These are phyloP conservation scores for Lipotes vexillifer DNA, from an alignment of 2,113 vertebrate genomes.

Conservation along the genomic window DNA sequence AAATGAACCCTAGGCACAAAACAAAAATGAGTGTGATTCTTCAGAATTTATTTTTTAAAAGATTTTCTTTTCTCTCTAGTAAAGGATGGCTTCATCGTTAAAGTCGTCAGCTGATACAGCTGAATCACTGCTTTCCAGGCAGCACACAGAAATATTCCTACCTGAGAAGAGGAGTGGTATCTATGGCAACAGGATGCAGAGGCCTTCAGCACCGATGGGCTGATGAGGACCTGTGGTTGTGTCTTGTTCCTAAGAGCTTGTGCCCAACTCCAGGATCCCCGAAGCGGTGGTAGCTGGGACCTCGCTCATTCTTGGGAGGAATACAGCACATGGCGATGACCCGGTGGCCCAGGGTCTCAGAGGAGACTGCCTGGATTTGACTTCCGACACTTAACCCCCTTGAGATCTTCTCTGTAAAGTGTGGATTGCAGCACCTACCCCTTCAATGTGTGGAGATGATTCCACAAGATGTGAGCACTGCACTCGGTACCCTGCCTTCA, in stretches of 20 bases:
- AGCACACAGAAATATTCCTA: neutral
- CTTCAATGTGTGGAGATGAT: neutral
- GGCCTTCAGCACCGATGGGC: neutral
- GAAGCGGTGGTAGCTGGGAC: neutral
- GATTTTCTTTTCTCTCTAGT: neutral
- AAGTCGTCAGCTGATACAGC: neutral
- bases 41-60: neutral
- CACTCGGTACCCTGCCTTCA: rapidly evolving
- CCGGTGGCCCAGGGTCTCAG: rapidly evolving
- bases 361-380: neutral
- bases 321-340: no score
- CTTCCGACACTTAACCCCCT: no score
- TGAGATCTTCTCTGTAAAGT: neutral
- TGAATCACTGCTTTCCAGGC: constrained; percentile 2
- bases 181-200: constrained; percentile 31
- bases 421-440: no score
- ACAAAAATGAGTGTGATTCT: neutral
- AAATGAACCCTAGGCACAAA: neutral
- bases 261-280: rapidly evolving
- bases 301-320: neutral
- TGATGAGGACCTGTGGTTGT: rapidly evolving
- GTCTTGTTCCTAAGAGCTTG: neutral
- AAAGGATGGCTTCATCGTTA: neutral
- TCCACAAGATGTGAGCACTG: no score
- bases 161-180: neutral